Conservation (phyloP, 2,113 vertebrate genomes). For the Grantiella picta region DNA sequence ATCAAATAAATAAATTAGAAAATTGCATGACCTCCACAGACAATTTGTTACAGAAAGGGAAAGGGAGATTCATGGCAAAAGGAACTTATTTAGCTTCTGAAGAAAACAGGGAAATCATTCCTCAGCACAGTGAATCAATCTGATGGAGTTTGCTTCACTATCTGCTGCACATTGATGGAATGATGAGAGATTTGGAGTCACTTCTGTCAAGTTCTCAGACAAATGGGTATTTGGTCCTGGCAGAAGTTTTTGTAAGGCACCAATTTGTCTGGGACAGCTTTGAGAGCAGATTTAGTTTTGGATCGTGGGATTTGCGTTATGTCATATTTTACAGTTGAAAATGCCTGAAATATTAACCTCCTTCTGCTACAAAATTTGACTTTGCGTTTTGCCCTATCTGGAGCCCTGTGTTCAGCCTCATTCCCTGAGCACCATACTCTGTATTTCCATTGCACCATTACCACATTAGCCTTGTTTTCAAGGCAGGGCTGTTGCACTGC, state of each 20-base stretch:
- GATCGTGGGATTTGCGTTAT: not conserved
- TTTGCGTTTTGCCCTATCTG: not conserved
- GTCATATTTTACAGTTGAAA: not conserved
- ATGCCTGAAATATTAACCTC: not conserved
- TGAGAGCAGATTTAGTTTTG: not conserved
- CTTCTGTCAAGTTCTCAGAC: not conserved
- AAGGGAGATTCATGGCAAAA: not conserved
- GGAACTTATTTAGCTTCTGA: not conserved
- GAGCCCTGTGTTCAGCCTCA: not conserved
- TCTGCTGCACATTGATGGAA: not conserved
- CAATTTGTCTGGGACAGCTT: not conserved
- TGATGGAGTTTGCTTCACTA: not conserved
- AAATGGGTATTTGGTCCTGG: not conserved
- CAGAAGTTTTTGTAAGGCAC: not conserved
- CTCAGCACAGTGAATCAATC: not conserved
- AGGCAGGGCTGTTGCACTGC: not conserved
- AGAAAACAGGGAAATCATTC: not conserved
- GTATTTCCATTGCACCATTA: not conserved
- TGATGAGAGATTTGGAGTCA: not conserved
- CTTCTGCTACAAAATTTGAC: not conserved
- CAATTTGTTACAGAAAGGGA: not conserved
- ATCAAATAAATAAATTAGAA: not conserved
- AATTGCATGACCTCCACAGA: not conserved
- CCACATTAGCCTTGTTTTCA: not conserved
- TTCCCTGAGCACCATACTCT: accelerated